Conservation (phyloP, 1,140 invertebrate genomes). For the Piezodorus guildinii region DNA sequence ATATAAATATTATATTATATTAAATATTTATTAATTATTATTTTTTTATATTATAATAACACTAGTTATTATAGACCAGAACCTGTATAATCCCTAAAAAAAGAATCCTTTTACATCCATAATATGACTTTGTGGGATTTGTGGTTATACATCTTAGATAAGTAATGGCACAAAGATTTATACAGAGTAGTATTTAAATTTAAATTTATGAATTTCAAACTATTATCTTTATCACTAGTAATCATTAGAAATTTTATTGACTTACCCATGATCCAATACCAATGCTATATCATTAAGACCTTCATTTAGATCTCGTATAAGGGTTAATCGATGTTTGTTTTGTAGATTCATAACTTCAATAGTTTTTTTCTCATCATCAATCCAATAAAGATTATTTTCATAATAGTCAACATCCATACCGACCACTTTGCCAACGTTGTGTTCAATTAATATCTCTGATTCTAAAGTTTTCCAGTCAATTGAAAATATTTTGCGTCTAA, state of each 20-base stretch:
- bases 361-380: conserved; percentile 42
- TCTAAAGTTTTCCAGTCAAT: conserved; percentile 34
- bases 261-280: conserved; percentile 49
- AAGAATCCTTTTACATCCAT: no score
- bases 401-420: conserved; percentile 54
- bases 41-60: no score
- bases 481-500: conserved; percentile 29
- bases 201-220: no score
- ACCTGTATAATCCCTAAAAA: no score
- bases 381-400: conserved; percentile 53
- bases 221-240: not conserved
- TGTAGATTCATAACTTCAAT: conserved; percentile 46
- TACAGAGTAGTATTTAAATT: no score
- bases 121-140: no score
- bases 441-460: conserved; percentile 33
- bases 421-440: conserved; percentile 41
- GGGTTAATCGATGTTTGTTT: conserved; percentile 40
- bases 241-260: not conserved
- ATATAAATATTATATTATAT: no score
- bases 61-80: no score
- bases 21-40: no score
- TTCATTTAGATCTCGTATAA: conserved; percentile 42
- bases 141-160: no score
- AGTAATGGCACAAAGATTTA: no score
- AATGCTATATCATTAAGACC: conserved; percentile 47